Percentiles rank a stretch among this genome's conserved stretches.
These are phyloP conservation scores for Carcina quercana DNA, from an alignment of 2,888 invertebrate genomes.

Conservation along the genomic window DNA sequence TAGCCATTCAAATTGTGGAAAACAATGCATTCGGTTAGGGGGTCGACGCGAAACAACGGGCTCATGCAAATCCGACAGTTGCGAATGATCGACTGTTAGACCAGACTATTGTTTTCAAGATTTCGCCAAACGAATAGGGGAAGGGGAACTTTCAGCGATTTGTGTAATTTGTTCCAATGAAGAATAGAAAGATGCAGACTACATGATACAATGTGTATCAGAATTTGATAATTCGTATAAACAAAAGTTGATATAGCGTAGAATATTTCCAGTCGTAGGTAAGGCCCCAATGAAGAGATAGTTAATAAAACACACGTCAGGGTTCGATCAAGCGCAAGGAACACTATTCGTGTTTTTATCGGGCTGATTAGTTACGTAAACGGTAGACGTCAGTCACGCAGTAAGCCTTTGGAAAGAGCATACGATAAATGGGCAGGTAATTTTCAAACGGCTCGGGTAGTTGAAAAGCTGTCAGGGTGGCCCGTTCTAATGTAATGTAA, in stretches of 20 bases:
- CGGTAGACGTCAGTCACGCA: conserved; percentile 37
- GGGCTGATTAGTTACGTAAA: conserved; percentile 35
- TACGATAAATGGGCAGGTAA: conserved; percentile 39
- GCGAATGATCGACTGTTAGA: conserved; percentile 44
- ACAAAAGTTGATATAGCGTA: no score
- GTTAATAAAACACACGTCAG: no score
- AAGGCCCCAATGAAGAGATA: no score
- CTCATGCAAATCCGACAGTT: conserved; percentile 54
- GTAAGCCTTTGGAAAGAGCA: conserved; percentile 32
- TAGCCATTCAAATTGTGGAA: conserved; percentile 53
- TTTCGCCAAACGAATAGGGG: conserved; percentile 31
- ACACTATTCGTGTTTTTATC: conserved; percentile 29
- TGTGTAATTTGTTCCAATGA: conserved; percentile 7
- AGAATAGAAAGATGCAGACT: no score
- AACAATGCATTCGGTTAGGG: conserved; percentile 58
- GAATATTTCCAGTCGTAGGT: no score
- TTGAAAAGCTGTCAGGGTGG: conserved; percentile 46
- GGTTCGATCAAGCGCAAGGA: conserved; percentile 4
- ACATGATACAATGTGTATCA: no score
- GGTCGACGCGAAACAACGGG: conserved; percentile 37
- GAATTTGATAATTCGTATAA: no score
- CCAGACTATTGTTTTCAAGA: conserved; percentile 44
- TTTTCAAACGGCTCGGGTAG: conserved; percentile 34
- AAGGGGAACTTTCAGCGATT: conserved; percentile 16
- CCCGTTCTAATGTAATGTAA: conserved; percentile 53